Evolutionary conservation across 23 tunicate species (phyloP).

Genomic region (Trididemnum nubilum): DNA sequence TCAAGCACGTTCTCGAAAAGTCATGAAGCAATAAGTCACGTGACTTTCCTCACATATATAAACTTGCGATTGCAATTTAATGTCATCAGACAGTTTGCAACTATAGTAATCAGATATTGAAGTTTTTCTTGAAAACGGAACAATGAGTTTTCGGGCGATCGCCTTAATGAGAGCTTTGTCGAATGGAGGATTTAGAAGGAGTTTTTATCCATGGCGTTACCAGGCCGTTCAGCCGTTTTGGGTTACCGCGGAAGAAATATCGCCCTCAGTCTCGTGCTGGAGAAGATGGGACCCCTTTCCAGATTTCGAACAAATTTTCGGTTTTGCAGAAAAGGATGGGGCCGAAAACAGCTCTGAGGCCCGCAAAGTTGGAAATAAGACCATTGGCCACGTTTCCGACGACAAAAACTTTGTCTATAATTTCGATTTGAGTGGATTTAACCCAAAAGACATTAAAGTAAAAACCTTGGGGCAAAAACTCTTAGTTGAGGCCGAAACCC

Average conservation of each 20-base stretch:
- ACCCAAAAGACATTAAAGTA: conserved; percentile 27
- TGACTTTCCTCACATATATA: too few species aligned
- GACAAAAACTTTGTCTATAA: conserved; percentile 31
- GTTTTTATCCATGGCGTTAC: too few species aligned
- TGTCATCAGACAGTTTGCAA: too few species aligned
- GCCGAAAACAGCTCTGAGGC: not conserved
- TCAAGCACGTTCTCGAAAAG: too few species aligned
- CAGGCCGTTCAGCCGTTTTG: not conserved
- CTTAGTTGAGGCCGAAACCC: conserved; percentile 42
- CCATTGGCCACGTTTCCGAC: conserved; percentile 17
- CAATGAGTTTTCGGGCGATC: too few species aligned
- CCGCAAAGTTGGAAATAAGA: not conserved
- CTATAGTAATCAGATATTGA: too few species aligned
- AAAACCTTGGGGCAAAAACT: conserved; percentile 52
- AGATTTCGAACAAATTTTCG: conserved; percentile 7
- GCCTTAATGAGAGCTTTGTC: too few species aligned
- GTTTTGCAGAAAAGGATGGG: not conserved
- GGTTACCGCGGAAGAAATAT: not conserved
- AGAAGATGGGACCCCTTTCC: conserved; percentile 16
- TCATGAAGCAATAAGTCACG: too few species aligned
- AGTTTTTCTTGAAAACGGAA: too few species aligned
- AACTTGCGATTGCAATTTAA: too few species aligned
- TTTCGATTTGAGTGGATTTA: conserved; percentile 31
- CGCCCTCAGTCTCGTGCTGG: not conserved
- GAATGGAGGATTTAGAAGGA: too few species aligned